Evolutionary conservation across 2,797 vertebrate genomes (phyloP).

Genomic region (Hemitrygon akajei): DNA sequence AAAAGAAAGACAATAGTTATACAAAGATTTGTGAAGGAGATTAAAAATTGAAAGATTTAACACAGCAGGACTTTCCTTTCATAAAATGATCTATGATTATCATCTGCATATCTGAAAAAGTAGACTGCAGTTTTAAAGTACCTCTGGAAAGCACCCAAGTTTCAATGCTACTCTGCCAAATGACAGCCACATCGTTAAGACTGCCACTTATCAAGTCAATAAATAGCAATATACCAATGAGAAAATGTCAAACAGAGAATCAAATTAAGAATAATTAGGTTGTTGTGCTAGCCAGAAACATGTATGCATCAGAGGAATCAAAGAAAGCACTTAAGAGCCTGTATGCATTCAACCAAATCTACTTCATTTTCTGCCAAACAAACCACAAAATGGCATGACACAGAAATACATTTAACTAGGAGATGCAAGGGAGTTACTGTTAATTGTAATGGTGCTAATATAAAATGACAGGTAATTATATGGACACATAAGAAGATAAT

Average conservation of each 20-base stretch:
- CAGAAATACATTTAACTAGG: background rate
- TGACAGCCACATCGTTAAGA: background rate
- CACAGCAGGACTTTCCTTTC: background rate
- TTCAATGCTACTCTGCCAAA: background rate
- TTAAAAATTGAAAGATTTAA: background rate
- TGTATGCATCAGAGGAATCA: background rate
- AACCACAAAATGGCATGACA: background rate
- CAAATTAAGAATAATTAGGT: slow-evolving; percentile 30
- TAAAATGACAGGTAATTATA: background rate
- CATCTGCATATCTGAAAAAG: background rate
- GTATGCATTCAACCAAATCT: background rate
- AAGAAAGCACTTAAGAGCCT: background rate
- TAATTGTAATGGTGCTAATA: background rate
- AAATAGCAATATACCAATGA: slow-evolving; percentile 41
- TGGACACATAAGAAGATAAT: background rate
- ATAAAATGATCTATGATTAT: background rate
- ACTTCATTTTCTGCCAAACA: too few species aligned
- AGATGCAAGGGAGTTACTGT: background rate
- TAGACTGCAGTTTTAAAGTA: slow-evolving; percentile 6
- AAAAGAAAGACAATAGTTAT: background rate
- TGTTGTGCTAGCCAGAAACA: background rate
- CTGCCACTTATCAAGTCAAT: slow-evolving; percentile 41
- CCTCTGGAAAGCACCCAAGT: slow-evolving; percentile 27
- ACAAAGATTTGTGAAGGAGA: too few species aligned
- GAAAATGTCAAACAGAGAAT: slow-evolving; percentile 29